These are phyloP conservation scores for Orius laevigatus DNA, from an alignment of 1,140 invertebrate genomes.

Conservation along the genomic window DNA sequence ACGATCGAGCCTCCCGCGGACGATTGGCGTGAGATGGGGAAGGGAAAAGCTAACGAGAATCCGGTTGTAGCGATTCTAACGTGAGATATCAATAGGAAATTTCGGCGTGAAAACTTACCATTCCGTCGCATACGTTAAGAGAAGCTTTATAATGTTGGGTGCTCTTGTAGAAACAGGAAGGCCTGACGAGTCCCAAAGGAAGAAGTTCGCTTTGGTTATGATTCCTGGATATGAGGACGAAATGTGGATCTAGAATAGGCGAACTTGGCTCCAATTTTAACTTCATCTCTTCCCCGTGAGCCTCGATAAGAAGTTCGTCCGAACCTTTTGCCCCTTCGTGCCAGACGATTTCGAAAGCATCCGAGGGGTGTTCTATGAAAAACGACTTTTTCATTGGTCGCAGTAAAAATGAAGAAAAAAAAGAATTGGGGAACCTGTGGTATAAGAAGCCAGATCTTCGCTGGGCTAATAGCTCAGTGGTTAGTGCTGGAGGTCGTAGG, in stretches of 20 bases:
- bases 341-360: slow-evolving; percentile 5
- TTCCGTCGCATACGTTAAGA: slow-evolving; percentile 20
- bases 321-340: slow-evolving; percentile 5
- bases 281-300: slow-evolving; percentile 9
- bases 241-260: slow-evolving; percentile 2
- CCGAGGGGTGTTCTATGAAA: neutral
- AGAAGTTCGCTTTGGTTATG: slow-evolving; percentile 14
- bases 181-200: slow-evolving; percentile 8
- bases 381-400: too few species aligned
- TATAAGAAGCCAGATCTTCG: too few species aligned
- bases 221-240: slow-evolving; percentile 7
- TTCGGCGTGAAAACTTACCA: slow-evolving; percentile 18
- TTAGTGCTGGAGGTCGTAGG: too few species aligned
- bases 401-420: too few species aligned
- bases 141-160: slow-evolving; percentile 18
- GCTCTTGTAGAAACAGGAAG: slow-evolving; percentile 20
- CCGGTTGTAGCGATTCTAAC: neutral
- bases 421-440: too few species aligned
- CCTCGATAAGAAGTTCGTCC: neutral
- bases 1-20: neutral
- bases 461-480: too few species aligned
- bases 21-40: neutral
- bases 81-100: slow-evolving; percentile 1
- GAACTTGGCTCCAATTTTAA: slow-evolving; percentile 1
- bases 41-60: neutral